Evolutionary conservation across 2,113 vertebrate species (phyloP).

Genomic region (Gnathonemus longibarbis): DNA sequence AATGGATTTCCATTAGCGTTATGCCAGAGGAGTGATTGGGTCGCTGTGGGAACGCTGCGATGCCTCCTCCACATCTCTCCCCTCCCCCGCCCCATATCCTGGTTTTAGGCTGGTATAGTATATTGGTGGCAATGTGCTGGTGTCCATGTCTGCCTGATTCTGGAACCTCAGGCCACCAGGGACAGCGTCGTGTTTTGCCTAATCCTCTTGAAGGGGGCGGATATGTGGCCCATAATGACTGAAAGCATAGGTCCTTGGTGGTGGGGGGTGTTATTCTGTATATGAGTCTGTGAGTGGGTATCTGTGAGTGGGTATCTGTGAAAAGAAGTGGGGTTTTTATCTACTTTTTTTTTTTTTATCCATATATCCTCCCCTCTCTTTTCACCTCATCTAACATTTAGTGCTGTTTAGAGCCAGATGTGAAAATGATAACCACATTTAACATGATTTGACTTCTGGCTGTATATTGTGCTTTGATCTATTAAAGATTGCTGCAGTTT

Average conservation of each 20-base stretch:
- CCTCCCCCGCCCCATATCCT: not conserved
- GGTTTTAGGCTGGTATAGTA: not conserved
- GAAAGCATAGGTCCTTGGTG: not conserved
- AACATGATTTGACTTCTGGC: not conserved
- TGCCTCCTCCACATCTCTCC: not conserved
- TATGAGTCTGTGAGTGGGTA: not conserved
- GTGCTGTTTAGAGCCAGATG: not conserved
- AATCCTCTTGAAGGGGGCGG: not conserved
- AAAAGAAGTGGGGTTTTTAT: not conserved
- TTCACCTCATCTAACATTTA: not conserved
- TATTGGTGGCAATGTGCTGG: not conserved
- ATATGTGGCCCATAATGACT: not conserved
- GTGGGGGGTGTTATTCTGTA: not conserved
- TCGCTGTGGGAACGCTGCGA: conserved; percentile 11
- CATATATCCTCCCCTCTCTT: not conserved
- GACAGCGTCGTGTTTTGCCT: not conserved
- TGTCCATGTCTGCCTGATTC: not conserved
- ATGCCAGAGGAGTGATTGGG: conserved; percentile 9
- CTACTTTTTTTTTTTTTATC: not conserved
- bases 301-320: not conserved
- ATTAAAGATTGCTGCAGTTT: not conserved
- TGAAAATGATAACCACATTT: not conserved
- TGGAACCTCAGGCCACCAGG: not conserved
- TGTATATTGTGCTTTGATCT: not conserved
- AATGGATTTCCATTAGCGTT: conserved; percentile 21